Evolutionary conservation across 2,888 invertebrate species (phyloP).

Genomic region (Callosobruchus maculatus): DNA sequence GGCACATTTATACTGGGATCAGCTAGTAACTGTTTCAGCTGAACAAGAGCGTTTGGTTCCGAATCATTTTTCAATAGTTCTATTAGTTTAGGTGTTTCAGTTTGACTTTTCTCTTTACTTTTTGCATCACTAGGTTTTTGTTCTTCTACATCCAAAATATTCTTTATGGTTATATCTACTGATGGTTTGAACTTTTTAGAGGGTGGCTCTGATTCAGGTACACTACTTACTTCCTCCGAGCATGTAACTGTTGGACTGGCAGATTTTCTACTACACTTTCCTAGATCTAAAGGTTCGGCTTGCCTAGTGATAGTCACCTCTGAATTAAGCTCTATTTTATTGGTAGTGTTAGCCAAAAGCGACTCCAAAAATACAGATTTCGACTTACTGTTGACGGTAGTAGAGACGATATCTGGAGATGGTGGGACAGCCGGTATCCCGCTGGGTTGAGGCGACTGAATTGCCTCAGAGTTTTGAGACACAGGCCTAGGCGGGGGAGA

Average conservation of each 20-base stretch:
- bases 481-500: conserved; percentile 57
- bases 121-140: conserved; percentile 29
- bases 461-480: conserved; percentile 67
- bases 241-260: conserved; percentile 73
- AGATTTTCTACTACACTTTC: conserved; percentile 59
- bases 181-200: conserved; percentile 51
- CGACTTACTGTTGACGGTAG: conserved; percentile 35
- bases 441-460: conserved; percentile 71
- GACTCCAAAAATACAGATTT: conserved; percentile 61
- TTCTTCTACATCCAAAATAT: conserved; percentile 49
- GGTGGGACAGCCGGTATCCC: conserved; percentile 68
- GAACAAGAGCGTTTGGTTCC: conserved; percentile 53
- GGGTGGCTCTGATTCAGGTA: conserved; percentile 48
- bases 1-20: conserved; percentile 70
- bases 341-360: conserved; percentile 58
- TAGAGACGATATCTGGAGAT: conserved; percentile 63
- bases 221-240: conserved; percentile 66
- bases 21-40: conserved; percentile 68
- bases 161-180: conserved; percentile 52
- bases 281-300: conserved; percentile 67
- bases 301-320: conserved; percentile 55
- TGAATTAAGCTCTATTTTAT: conserved; percentile 56
- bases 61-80: conserved; percentile 50
- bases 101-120: conserved; percentile 15
- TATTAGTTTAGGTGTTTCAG: conserved; percentile 46